A percentile compares a stretch with the other conserved stretches of the same genome.
Evolutionary conservation across 2,888 invertebrate species (phyloP).

Genomic region (Syrphus vitripennis): DNA sequence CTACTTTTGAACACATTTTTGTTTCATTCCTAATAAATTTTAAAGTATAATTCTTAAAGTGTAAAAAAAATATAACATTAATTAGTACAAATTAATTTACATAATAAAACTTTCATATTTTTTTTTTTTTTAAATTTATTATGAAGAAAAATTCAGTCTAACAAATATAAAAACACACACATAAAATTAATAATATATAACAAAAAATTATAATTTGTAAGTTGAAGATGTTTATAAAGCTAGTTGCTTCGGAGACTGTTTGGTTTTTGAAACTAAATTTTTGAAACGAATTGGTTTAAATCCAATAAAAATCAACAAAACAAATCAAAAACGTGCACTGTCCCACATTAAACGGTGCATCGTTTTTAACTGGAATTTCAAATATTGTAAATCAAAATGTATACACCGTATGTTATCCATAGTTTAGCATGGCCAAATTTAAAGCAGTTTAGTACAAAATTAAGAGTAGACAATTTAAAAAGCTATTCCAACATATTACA

Average conservation of each 20-base stretch:
- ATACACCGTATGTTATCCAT: background rate
- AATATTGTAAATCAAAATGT: background rate
- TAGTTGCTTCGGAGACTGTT: conserved; percentile 22
- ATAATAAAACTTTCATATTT: background rate
- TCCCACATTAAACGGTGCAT: background rate
- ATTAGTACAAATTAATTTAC: conserved; percentile 15
- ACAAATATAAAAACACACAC: conserved; percentile 28
- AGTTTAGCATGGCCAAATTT: background rate
- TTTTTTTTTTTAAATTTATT: conserved; percentile 25
- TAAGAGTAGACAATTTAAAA: background rate
- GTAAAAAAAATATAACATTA: conserved; percentile 21
- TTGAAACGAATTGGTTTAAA: background rate
- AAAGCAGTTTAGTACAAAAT: background rate
- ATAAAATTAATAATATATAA: conserved; percentile 8
- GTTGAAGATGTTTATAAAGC: background rate
- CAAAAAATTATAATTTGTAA: background rate
- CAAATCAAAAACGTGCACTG: background rate
- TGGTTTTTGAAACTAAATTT: background rate
- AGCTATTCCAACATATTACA: background rate
- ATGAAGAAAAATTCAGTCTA: conserved; percentile 61
- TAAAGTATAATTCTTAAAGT: conserved; percentile 29
- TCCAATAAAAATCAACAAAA: background rate
- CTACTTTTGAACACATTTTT: conserved; percentile 63
- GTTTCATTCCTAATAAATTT: conserved; percentile 27
- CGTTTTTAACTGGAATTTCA: background rate